Evolutionary conservation across 2,888 invertebrate genomes (phyloP).

Genomic region (Drosophila affinis): DNA sequence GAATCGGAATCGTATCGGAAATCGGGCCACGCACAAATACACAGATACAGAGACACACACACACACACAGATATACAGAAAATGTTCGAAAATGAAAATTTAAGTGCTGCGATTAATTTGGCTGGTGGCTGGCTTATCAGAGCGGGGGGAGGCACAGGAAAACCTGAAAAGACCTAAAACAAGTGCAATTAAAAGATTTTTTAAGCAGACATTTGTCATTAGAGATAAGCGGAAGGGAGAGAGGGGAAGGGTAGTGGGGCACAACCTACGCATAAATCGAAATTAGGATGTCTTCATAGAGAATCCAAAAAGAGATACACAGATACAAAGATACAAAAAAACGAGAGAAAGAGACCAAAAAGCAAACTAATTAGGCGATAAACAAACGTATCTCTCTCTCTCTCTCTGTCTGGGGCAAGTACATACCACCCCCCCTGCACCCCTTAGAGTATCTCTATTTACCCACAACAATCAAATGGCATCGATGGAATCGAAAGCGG

Average conservation of each 20-base stretch:
- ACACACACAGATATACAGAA: conserved; percentile 24
- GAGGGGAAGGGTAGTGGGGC: not conserved
- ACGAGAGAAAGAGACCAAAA: conserved; percentile 15
- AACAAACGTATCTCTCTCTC: conserved; percentile 13
- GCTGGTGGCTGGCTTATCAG: conserved; percentile 65
- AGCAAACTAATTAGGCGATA: conserved; percentile 77
- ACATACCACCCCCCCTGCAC: not conserved
- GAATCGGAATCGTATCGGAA: conserved; percentile 39
- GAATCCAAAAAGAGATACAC: not conserved
- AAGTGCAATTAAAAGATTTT: conserved; percentile 79
- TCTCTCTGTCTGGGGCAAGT: not conserved
- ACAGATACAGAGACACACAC: conserved; percentile 27
- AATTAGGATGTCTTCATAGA: conserved; percentile 70
- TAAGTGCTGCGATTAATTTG: conserved; percentile 80
- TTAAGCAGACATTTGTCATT: conserved; percentile 78
- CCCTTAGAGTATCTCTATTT: conserved; percentile 29
- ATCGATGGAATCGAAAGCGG: conserved; percentile 30
- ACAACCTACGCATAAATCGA: conserved; percentile 69
- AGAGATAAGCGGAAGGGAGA: conserved; percentile 61
- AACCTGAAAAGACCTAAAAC: conserved; percentile 52
- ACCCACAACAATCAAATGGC: conserved; percentile 60
- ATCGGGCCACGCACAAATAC: conserved; percentile 33
- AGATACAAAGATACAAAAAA: not conserved
- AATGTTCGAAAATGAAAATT: conserved; percentile 72
- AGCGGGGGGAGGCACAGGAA: conserved; percentile 9